These are phyloP conservation scores for Varanus komodoensis DNA, from an alignment of 2,113 vertebrate species.

Conservation along the genomic window DNA sequence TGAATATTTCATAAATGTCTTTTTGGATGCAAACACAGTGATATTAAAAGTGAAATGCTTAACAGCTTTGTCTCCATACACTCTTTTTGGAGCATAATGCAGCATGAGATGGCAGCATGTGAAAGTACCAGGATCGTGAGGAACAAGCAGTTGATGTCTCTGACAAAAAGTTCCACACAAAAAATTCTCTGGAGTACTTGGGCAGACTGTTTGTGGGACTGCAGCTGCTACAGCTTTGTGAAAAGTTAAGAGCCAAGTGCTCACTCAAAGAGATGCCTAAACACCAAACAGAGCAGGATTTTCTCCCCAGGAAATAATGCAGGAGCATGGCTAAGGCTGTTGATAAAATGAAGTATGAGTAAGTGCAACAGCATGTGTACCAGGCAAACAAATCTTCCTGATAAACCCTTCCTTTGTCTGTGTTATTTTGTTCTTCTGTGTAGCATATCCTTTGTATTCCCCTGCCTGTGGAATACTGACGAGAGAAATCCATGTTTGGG, in stretches of 20 bases:
- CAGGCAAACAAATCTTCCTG: neutral
- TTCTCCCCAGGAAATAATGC: neutral
- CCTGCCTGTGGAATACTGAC: neutral
- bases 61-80: conserved; percentile 32
- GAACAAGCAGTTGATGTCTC: neutral
- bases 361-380: neutral
- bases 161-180: conserved; percentile 16
- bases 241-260: neutral
- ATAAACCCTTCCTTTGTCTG: neutral
- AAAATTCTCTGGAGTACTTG: conserved; percentile 22
- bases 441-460: neutral
- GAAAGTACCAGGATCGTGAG: neutral
- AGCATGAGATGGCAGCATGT: conserved; percentile 36
- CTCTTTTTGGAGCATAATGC: neutral
- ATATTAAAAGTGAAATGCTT: conserved; percentile 43
- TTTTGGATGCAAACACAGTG: conserved; percentile 52
- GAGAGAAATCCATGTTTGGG: neutral
- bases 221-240: conserved; percentile 7
- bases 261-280: neutral
- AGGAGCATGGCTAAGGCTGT: neutral
- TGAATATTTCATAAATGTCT: conserved; percentile 49
- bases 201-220: neutral
- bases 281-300: neutral
- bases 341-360: neutral
- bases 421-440: neutral